phyloP scores from a whole-genome alignment of 53 echinoderm and acorn worm species.

The Patiria pectinifera region DNA sequence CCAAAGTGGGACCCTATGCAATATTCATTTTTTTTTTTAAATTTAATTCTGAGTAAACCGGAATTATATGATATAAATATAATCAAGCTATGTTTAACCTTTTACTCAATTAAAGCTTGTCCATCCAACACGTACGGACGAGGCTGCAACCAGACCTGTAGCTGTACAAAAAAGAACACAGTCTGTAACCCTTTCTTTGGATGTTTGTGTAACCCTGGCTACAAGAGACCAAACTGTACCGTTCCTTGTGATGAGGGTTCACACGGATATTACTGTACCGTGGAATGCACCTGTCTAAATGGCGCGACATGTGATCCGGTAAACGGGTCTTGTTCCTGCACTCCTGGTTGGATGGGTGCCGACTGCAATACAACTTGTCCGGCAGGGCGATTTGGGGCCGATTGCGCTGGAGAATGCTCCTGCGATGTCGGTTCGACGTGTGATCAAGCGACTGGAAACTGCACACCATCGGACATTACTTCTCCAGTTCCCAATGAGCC shows the following conservation, averaged over 20 bases:
- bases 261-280: no score
- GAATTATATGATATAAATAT: background rate
- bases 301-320: no score
- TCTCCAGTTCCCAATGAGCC: no score
- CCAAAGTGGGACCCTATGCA: no score
- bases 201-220: background rate
- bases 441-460: background rate
- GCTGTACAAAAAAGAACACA: slow-evolving; percentile 13
- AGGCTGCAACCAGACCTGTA: slow-evolving; percentile 32
- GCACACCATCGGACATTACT: background rate
- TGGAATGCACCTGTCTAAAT: no score
- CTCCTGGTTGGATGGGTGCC: slow-evolving; percentile 43
- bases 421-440: background rate
- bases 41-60: no score
- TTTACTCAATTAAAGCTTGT: background rate
- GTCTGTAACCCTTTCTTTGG: background rate
- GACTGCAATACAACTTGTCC: slow-evolving; percentile 19
- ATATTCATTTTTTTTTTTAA: no score
- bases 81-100: background rate
- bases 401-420: background rate
- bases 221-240: no score
- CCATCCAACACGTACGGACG: background rate
- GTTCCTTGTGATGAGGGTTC: no score
- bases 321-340: no score
- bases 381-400: slow-evolving; percentile 2